Evolutionary conservation across 2,888 invertebrate genomes (phyloP), one percentile per base, ranked within the genome.

Genomic region (Drosophila antonietae): DNA sequence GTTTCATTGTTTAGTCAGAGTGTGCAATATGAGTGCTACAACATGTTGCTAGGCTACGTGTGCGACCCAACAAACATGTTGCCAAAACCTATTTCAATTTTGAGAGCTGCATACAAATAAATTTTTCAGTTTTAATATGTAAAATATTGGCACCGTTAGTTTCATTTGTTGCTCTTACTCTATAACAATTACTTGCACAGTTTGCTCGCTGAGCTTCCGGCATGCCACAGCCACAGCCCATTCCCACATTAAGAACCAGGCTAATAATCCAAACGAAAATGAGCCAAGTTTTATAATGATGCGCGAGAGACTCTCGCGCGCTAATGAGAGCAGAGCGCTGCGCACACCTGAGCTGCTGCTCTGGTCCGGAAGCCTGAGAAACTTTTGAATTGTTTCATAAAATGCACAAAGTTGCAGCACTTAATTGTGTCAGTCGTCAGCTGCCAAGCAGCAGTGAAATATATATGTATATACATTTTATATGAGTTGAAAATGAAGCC

Each of bases 351-450:
- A 33, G 53, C 51, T 47, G 12, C 9, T 68, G 73, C 75, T 28
- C 28, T 6, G 37, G 15, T 39, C 37, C 37, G 78, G 80, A 73
- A 81, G 84, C 84, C 88, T 85, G 84, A 85, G 84, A 85, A 85
- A 81, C 80, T 88, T 85, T 85, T 85, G 88, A 85, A 85, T 85
- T 85, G 84, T 85, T 85, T 85, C 84, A 85, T 85, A 85, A 85
- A 85, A 85, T 83, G 81, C 86, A 83, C 83, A 75, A 83, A 85
- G 81, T 78, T 85, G 88, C 84, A 75, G 81, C 84, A 75, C 79
- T 83, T 79, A 88, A 84, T 84, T 88, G 84, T 84, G 84, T 88
- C 84, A 84, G 85, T 65, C 72, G 55, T 28, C 28, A 78, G 76
- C 76, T 83, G 83, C 76, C 73, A 70, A 68, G 61, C 65, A 12